phyloP scores from a whole-genome alignment of 2,113 vertebrate genomes.

The Sialia sialis region DNA sequence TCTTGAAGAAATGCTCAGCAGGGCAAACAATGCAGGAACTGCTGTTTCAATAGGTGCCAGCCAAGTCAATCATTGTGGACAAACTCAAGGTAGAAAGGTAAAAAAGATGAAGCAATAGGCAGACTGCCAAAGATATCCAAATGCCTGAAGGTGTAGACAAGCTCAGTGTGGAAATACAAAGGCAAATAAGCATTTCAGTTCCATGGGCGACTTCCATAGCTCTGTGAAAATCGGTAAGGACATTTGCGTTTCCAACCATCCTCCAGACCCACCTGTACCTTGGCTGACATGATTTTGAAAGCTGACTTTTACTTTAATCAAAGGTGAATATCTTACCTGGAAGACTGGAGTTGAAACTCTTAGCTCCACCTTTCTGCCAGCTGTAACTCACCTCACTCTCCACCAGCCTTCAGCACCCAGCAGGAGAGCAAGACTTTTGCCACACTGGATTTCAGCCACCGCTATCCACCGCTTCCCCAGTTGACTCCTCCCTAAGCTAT shows the following conservation, averaged over 20 bases:
- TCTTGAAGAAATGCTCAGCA: not conserved
- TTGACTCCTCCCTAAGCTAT: not conserved
- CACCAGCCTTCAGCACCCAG: not conserved
- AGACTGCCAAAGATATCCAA: not conserved
- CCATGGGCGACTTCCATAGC: not conserved
- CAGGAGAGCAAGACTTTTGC: not conserved
- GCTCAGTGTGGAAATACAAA: not conserved
- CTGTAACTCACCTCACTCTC: constrained; percentile 4
- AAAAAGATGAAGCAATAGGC: not conserved
- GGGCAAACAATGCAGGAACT: not conserved
- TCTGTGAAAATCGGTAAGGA: not conserved
- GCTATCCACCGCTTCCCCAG: not conserved
- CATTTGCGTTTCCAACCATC: not conserved
- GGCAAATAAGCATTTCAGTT: not conserved
- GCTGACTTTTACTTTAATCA: not conserved
- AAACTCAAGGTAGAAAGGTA: not conserved
- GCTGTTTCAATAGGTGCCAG: not conserved
- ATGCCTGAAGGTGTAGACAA: not conserved
- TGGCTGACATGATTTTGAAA: not conserved
- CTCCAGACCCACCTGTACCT: not conserved
- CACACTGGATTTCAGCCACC: not conserved
- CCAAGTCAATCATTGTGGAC: not conserved
- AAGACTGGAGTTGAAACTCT: constrained; percentile 5
- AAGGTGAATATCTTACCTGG: constrained; percentile 41
- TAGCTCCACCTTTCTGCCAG: not conserved